Percentiles rank a stretch among this genome's conserved stretches.
Evolutionary conservation across 2,113 vertebrate genomes (phyloP).

Genomic region (Lepisosteus osseus): DNA sequence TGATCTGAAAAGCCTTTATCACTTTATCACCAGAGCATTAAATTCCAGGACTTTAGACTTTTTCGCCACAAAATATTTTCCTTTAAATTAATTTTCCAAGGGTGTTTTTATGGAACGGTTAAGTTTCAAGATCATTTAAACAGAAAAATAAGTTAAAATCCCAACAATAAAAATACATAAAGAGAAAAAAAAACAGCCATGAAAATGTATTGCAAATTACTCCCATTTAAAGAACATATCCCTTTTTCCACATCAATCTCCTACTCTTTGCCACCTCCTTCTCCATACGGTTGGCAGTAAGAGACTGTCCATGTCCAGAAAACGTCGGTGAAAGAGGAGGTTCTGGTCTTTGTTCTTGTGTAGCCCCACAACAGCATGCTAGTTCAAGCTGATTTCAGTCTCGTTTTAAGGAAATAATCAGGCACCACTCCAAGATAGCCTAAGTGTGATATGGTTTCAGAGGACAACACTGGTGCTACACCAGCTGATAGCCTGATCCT

Average conservation of each 20-base stretch:
- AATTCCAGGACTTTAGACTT: no score
- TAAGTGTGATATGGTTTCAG: constrained; percentile 57
- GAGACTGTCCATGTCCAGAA: constrained; percentile 72
- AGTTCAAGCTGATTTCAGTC: constrained; percentile 72
- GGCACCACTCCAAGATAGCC: constrained; percentile 70
- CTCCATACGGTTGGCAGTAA: constrained; percentile 70
- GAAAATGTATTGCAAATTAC: constrained; percentile 50
- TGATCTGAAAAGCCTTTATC: no score
- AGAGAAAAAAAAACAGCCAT: constrained; percentile 50
- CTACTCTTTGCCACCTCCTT: constrained; percentile 46
- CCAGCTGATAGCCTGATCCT: constrained; percentile 95
- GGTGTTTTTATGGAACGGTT: constrained; percentile 9
- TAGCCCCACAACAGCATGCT: constrained; percentile 83
- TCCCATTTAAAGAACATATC: constrained; percentile 70
- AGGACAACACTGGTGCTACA: constrained; percentile 66
- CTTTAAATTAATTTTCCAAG: neutral
- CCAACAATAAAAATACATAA: neutral
- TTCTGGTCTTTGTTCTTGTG: constrained; percentile 59
- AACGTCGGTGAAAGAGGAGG: constrained; percentile 58
- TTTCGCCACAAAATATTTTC: neutral
- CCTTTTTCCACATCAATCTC: constrained; percentile 64
- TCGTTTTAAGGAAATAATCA: constrained; percentile 71
- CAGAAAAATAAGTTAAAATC: constrained; percentile 27
- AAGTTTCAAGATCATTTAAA: constrained; percentile 5
- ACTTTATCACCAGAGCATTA: no score